Evolutionary conservation across 2,113 vertebrate species (phyloP).

Genomic region (Raja brachyura): DNA sequence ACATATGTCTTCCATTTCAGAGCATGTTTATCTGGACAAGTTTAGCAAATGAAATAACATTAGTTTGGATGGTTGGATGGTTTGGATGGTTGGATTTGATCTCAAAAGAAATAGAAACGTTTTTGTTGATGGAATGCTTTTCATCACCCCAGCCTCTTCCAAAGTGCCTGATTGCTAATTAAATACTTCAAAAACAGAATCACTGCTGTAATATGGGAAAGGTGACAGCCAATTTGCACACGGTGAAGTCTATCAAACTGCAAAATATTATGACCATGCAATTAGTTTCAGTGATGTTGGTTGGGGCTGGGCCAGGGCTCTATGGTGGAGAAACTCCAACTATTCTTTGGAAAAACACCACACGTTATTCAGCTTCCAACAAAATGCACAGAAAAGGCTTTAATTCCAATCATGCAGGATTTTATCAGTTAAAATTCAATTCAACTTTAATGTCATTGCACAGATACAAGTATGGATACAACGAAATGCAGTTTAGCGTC

Average conservation of each 20-base stretch:
- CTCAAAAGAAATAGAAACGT: background rate
- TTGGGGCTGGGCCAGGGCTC: background rate
- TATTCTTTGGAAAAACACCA: background rate
- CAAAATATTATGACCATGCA: background rate
- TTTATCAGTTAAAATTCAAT: too few species aligned
- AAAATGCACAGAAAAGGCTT: too few species aligned
- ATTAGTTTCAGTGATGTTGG: background rate
- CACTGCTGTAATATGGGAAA: background rate
- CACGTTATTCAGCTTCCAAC: background rate
- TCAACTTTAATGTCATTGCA: too few species aligned
- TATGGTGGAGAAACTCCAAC: background rate
- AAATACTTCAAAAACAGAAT: background rate
- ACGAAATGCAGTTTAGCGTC: too few species aligned
- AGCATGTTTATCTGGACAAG: background rate
- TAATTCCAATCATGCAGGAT: background rate
- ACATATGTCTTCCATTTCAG: slow-evolving; percentile 7
- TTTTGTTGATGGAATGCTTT: background rate
- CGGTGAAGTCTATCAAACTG: background rate
- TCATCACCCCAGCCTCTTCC: background rate
- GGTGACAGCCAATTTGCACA: background rate
- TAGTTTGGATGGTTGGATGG: background rate
- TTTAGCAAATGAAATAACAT: background rate
- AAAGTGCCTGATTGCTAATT: background rate
- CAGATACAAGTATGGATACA: too few species aligned
- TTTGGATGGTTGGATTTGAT: slow-evolving; percentile 1